Evolutionary conservation across 2,113 vertebrate genomes (phyloP).

Genomic region (Megalops atlanticus): DNA sequence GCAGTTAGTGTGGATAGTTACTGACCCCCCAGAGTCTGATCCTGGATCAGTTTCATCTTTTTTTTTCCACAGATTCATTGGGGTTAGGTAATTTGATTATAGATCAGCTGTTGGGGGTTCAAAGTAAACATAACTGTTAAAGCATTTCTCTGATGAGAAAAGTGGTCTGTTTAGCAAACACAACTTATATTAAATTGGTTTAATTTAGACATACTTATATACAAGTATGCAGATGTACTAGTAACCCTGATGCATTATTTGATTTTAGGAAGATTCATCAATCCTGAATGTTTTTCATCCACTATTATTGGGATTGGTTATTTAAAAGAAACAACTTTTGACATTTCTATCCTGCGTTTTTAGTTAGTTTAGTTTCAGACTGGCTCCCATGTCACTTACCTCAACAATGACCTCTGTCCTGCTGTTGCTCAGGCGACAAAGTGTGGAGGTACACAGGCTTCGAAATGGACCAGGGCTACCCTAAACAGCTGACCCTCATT

Average conservation of each 20-base stretch:
- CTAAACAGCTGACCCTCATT: slow-evolving; percentile 66
- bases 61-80: neutral
- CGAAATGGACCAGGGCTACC: slow-evolving; percentile 74
- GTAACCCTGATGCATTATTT: neutral
- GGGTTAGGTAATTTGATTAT: neutral
- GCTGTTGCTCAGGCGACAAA: slow-evolving; percentile 65
- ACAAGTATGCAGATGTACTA: neutral
- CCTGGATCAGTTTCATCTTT: neutral
- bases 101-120: too few species aligned
- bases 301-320: neutral
- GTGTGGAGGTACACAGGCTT: slow-evolving; percentile 78
- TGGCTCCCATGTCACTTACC: neutral
- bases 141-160: too few species aligned
- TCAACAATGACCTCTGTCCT: neutral
- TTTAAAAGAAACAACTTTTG: neutral
- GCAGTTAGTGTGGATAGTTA: too few species aligned
- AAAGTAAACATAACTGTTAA: too few species aligned
- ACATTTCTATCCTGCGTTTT: neutral
- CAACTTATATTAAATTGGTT: neutral
- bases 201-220: too few species aligned
- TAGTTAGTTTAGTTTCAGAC: neutral
- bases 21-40: neutral
- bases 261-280: neutral
- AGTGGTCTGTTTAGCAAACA: neutral
- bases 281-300: neutral